These are phyloP conservation scores for Girardia tigrina DNA, from an alignment of 2,888 invertebrate genomes.

Conservation along the genomic window DNA sequence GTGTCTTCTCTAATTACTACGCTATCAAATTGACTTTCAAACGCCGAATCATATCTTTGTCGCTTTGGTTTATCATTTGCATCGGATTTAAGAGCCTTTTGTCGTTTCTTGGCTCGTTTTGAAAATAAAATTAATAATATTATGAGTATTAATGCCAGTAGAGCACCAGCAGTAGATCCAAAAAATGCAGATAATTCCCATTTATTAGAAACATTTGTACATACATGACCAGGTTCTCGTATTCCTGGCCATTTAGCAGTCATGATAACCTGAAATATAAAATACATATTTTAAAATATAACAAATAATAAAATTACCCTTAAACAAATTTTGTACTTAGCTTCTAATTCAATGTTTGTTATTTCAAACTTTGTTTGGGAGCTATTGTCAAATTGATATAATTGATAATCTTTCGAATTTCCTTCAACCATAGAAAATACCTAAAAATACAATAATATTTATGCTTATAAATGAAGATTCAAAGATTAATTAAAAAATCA, in stretches of 20 bases:
- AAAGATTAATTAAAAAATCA: too few relatives aligned
- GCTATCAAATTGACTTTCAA: slow-evolving; percentile 20
- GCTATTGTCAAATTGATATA: background rate
- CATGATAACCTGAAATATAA: background rate
- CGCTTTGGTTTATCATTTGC: background rate
- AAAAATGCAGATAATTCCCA: slow-evolving; percentile 13
- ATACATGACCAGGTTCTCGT: background rate
- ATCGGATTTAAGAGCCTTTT: background rate
- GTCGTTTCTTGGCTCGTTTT: background rate
- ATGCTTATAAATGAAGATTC: too few relatives aligned
- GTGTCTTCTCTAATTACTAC: background rate
- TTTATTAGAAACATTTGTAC: background rate
- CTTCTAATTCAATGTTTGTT: background rate
- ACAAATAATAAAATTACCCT: background rate
- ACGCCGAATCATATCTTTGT: background rate
- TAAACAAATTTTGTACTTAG: background rate
- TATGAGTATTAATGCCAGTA: background rate
- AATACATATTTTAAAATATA: background rate
- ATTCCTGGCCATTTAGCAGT: background rate
- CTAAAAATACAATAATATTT: too few relatives aligned
- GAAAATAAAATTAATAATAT: slow-evolving; percentile 23
- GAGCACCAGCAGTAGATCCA: background rate
- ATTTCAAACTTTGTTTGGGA: background rate
- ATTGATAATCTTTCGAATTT: background rate
- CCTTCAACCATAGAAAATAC: slow-evolving; percentile 9